Conservation (phyloP, 1,140 invertebrate species). For the Drosophila prosaltans region DNA sequence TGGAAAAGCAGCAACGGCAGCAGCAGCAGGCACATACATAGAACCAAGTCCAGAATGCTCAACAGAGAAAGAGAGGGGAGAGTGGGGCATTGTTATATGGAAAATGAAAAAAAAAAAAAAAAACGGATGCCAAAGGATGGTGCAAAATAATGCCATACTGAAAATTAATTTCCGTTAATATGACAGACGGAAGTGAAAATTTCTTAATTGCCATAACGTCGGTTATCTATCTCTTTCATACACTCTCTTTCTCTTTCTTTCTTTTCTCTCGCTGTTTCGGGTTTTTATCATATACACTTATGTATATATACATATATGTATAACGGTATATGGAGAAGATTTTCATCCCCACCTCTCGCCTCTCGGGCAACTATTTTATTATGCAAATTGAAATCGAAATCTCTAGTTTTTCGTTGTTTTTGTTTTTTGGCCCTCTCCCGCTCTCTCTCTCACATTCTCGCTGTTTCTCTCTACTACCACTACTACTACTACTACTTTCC, state of each 20-base stretch:
- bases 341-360: background rate
- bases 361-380: constrained; percentile 20
- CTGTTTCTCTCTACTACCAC: background rate
- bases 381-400: constrained; percentile 18
- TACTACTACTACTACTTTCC: background rate
- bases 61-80: too few relatives aligned
- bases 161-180: constrained; percentile 34
- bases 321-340: background rate
- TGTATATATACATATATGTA: too few relatives aligned
- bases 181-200: constrained; percentile 26
- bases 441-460: background rate
- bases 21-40: too few relatives aligned
- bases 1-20: too few relatives aligned
- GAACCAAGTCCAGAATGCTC: too few relatives aligned
- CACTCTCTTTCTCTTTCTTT: background rate
- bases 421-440: background rate
- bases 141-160: constrained; percentile 25
- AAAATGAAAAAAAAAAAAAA: constrained; percentile 15
- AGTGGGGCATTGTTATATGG: background rate
- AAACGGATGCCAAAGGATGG: constrained; percentile 24
- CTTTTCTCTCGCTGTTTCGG: background rate
- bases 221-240: background rate
- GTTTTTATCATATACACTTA: background rate
- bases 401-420: background rate
- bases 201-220: constrained; percentile 25